Conservation (phyloP, 37 sponge, comb jelly and placozoan species). For the Hexactinellida sp. region DNA sequence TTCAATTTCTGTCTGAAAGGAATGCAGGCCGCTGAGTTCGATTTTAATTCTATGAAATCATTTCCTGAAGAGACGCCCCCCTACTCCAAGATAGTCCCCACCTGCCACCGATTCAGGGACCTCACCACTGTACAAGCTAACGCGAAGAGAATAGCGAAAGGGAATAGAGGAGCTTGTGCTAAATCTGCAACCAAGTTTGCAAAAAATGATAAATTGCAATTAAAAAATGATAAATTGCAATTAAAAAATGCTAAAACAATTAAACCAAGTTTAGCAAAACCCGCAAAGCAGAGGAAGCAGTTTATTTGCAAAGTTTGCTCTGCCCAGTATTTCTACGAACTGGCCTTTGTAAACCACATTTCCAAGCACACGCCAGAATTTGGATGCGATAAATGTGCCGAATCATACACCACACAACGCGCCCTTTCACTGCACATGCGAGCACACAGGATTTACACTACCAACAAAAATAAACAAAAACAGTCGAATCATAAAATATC, state of each 20-base stretch:
- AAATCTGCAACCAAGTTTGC: neutral
- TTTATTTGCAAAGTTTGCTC: neutral
- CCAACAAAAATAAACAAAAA: too few relatives aligned
- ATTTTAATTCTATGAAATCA: neutral
- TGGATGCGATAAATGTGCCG: neutral
- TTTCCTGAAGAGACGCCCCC: neutral
- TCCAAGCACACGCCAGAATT: neutral
- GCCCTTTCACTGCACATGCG: neutral
- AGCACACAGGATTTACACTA: too few relatives aligned
- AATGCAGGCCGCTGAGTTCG: neutral
- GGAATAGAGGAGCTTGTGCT: neutral
- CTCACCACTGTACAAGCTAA: neutral
- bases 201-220: neutral
- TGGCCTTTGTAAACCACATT: neutral
- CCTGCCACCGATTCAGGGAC: neutral
- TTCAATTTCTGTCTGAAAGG: neutral
- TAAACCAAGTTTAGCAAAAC: neutral
- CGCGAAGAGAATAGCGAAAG: neutral
- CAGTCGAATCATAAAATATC: too few relatives aligned
- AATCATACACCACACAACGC: neutral
- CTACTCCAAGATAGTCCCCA: neutral
- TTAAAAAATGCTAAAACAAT: neutral
- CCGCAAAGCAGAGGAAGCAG: neutral
- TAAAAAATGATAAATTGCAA: neutral
- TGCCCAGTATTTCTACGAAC: neutral